Evolutionary conservation across 2,113 vertebrate species (phyloP).

Genomic region (Eublepharis macularius): DNA sequence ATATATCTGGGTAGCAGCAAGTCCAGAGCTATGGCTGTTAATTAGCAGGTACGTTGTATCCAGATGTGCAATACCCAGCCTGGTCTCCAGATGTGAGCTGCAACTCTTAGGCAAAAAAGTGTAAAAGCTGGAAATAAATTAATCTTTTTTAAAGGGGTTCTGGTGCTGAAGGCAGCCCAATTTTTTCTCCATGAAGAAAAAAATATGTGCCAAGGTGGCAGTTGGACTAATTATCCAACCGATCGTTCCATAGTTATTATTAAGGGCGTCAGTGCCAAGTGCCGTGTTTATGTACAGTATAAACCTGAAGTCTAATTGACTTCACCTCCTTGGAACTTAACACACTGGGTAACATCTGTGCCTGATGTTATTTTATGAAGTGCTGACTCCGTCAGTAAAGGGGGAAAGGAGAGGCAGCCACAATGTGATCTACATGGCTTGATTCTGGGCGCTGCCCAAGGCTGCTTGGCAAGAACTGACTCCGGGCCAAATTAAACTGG

Average conservation of each 20-base stretch:
- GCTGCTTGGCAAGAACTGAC: no score
- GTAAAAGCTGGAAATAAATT: neutral
- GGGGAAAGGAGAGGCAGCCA: neutral
- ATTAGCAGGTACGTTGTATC: neutral
- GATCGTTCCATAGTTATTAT: neutral
- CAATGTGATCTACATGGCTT: neutral
- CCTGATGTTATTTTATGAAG: slow-evolving; percentile 22
- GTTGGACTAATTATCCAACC: neutral
- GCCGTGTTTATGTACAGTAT: slow-evolving; percentile 9
- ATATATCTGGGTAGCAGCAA: neutral
- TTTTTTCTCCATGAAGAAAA: neutral
- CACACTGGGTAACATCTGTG: neutral
- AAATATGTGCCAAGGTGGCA: neutral
- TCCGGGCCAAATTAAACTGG: no score
- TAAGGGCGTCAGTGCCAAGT: neutral
- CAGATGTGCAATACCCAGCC: slow-evolving; percentile 1
- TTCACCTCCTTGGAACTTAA: slow-evolving; percentile 10
- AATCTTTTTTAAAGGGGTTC: neutral
- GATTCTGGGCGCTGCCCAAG: neutral
- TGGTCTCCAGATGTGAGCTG: neutral
- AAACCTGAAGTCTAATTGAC: slow-evolving; percentile 7
- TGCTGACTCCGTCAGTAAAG: slow-evolving; percentile 19
- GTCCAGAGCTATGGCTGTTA: neutral
- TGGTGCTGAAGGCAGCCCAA: neutral
- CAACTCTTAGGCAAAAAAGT: neutral